Evolutionary conservation across 2,888 invertebrate species (phyloP), one percentile per base, ranked within the genome.

Genomic region (Xestia xanthographa): DNA sequence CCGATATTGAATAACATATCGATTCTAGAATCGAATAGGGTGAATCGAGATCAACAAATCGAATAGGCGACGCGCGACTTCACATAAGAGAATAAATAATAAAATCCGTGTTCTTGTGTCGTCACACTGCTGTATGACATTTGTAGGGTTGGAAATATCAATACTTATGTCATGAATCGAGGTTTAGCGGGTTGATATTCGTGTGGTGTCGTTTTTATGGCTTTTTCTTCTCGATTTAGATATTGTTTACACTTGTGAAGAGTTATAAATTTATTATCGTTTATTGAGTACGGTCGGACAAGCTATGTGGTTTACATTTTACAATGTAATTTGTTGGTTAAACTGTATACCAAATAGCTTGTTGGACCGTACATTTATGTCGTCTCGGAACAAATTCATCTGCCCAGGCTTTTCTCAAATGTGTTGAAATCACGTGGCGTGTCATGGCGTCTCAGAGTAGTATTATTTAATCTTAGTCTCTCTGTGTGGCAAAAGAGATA

Each of bases 11-110:
- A 80, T 65, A 79, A 71, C 68, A 60, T 48, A 80, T 80, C 80
- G 85, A 87, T 84, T 82, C 74, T 66, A 77, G 67, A 79, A 83
- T 80, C 73, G 41, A 72, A 82, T 69, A 72, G 29, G 34, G 58
- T n/a, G 45, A 79, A 60, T 63, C 62, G 66, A 77, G 67, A 81
- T 75, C 75, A 76, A 74, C 62, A 80, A 81, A 83, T 83, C 76
- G 79, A 85, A 77, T 84, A 66, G 62, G 41, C 53, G 63, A 72
- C 62, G 77, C 69, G 71, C 66, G 78, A 78, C 66, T 80, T 75
- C 73, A 77, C 76, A 38, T 41, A 68, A 29, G 70, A 66, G 66
- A 73, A 74, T 75, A 74, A 69, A 76, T 84, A 78, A 84, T 80
- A 71, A 70, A 84, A 75, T 20, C 63, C 58, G 45, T 84, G 84